phyloP scores from a whole-genome alignment of 1,140 invertebrate genomes.

The Macrosteles quadrilineatus region DNA sequence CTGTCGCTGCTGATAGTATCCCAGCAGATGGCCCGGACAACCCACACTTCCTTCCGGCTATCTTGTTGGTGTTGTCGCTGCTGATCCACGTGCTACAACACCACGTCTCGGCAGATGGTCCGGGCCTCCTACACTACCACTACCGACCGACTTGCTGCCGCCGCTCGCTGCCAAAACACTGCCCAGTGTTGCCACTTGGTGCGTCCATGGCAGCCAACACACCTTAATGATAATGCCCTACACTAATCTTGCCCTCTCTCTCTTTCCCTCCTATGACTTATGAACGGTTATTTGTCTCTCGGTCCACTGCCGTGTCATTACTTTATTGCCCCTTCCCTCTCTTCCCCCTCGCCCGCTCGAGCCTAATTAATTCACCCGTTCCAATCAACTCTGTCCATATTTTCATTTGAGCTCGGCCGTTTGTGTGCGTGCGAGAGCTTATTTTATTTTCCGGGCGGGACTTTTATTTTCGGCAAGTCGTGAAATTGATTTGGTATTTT shows the following conservation, averaged over 20 bases:
- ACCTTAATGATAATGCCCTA: conserved; percentile 30
- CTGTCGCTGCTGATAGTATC: no score
- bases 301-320: conserved; percentile 21
- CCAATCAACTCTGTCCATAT: conserved; percentile 24
- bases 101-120: neutral
- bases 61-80: neutral
- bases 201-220: conserved; percentile 23
- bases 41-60: neutral
- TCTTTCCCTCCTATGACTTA: conserved; percentile 28
- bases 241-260: conserved; percentile 26
- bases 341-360: neutral
- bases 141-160: neutral
- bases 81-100: no score
- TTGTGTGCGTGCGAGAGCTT: conserved; percentile 2
- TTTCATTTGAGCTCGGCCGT: conserved; percentile 19
- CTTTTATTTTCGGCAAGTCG: no score
- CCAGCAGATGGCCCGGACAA: neutral
- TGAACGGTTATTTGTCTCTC: conserved; percentile 20
- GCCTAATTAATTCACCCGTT: conserved; percentile 28
- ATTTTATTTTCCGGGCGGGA: neutral
- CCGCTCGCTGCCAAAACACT: conserved; percentile 18
- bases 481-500: no score
- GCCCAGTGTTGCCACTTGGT: conserved; percentile 21
- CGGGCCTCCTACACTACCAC: neutral
- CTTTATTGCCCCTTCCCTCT: conserved; percentile 19